Base-by-base conservation (phyloP, 2,888 invertebrate species). In the Eurytoma adleriae region DNA sequence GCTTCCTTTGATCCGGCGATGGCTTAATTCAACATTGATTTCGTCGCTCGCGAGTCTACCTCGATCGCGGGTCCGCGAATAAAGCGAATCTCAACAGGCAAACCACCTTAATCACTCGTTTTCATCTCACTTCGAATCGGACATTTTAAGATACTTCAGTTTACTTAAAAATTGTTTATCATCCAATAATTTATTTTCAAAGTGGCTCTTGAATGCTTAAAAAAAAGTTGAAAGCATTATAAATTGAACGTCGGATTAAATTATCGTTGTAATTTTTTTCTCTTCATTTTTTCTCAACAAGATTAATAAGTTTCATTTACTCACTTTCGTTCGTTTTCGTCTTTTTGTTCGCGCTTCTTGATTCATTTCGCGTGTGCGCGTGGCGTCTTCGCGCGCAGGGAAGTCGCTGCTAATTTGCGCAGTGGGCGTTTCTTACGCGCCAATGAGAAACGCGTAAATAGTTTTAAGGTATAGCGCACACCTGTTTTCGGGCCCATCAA, bases 21-120 rank as follows among this genome's bases (percentile, higher is more conserved):
- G 84, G 82, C 84, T 85, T 87, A 85, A 88, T 88, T 87, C 85
- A 85, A 87, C 85, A 85, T 88, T 87, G 87, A 89, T 88, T 86
- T 85, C 84, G 76, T 70, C 81, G 83, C 30, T 77, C 74, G 72
- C 59, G 70, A 78, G 85, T 84, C 83, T 81, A 83, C 84, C 83
- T 83, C 81, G 80, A 14, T 80, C 73, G 73, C 69, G 70, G 80
- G 75, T 71, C 72, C 64, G 78, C 79, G 81, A 81, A 83, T 80
- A 77, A 67, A 78, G 86, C 85, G 86, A 88, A 88, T 87, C 85
- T 86, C 87, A 88, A 88, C 87, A 87, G 85, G 86, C 14, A 56
- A 3, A n/a, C 88, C 87, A 86, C 84, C 86, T 68, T 54, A 30
- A 48, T 20, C 13, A 12, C 7, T 24, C 18, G 24, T 10, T 30